phyloP scores from a whole-genome alignment of 2,113 vertebrate genomes.

The Cryptomyrus ogoouensis region DNA sequence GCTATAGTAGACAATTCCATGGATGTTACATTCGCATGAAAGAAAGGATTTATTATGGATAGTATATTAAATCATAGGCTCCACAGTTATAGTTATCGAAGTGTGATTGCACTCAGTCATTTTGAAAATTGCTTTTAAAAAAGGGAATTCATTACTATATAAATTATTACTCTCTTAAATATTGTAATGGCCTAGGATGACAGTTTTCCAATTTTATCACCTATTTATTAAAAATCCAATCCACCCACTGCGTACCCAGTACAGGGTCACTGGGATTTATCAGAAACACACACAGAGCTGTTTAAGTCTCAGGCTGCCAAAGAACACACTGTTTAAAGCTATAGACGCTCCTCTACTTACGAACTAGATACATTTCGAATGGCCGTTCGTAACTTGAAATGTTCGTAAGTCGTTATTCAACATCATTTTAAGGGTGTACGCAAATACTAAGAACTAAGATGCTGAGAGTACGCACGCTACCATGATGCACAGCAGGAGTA shows the following conservation, averaged over 20 bases:
- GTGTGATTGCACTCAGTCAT: background rate
- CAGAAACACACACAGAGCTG: background rate
- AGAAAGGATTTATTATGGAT: background rate
- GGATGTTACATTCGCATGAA: background rate
- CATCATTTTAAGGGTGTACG: too few species aligned
- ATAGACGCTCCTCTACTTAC: too few species aligned
- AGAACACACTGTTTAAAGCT: background rate
- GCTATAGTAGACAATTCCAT: background rate
- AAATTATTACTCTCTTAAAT: background rate
- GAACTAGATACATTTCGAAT: too few species aligned
- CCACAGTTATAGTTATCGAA: background rate
- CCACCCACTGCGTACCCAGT: background rate
- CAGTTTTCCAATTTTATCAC: background rate
- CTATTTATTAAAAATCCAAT: constrained; percentile 3
- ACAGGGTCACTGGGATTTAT: background rate
- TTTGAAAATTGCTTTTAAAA: background rate
- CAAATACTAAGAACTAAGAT: too few species aligned
- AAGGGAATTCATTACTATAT: background rate
- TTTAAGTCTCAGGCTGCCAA: background rate
- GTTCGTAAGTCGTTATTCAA: too few species aligned
- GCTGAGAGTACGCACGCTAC: too few species aligned
- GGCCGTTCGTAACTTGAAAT: too few species aligned
- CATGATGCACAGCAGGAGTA: too few species aligned
- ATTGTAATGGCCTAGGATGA: background rate
- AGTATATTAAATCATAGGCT: background rate